phyloP scores from a whole-genome alignment of 2,797 vertebrate genomes.

The Gymnothorax javanicus region DNA sequence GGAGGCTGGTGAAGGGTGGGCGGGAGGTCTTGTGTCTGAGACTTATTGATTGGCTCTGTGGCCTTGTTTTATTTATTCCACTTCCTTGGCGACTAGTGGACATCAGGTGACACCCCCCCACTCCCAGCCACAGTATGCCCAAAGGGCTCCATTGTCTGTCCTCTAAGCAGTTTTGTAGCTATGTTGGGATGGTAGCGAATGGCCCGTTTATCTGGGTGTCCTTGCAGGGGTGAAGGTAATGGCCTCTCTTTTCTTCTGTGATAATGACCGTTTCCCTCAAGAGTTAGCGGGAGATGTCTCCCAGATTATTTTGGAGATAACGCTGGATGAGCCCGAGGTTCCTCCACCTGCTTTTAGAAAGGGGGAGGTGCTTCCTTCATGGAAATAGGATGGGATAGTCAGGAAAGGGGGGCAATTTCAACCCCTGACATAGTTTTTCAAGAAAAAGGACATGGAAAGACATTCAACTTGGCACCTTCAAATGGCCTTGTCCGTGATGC shows the following conservation, averaged over 20 bases:
- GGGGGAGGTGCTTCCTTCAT: not conserved
- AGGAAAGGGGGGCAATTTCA: not conserved
- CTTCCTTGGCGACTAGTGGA: not conserved
- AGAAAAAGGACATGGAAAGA: not conserved
- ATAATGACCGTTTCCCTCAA: constrained; percentile 15
- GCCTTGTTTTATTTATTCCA: not conserved
- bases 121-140: not conserved
- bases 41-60: not conserved
- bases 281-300: not conserved
- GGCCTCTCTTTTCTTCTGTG: constrained; percentile 9
- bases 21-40: not conserved
- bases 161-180: not conserved
- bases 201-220: constrained; percentile 7
- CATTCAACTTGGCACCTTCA: not conserved
- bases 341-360: not conserved
- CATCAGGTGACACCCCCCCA: not conserved
- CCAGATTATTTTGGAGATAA: constrained; percentile 3
- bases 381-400: not conserved
- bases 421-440: not conserved
- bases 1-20: too few species aligned
- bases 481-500: not conserved
- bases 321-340: constrained; percentile 4
- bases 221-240: constrained; percentile 19
- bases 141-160: not conserved
- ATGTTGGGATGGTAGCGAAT: not conserved